Percentiles rank a stretch among this genome's conserved stretches.
These are phyloP conservation scores for Melipona bicolor DNA, from an alignment of 2,888 invertebrate species.

Conservation along the genomic window DNA sequence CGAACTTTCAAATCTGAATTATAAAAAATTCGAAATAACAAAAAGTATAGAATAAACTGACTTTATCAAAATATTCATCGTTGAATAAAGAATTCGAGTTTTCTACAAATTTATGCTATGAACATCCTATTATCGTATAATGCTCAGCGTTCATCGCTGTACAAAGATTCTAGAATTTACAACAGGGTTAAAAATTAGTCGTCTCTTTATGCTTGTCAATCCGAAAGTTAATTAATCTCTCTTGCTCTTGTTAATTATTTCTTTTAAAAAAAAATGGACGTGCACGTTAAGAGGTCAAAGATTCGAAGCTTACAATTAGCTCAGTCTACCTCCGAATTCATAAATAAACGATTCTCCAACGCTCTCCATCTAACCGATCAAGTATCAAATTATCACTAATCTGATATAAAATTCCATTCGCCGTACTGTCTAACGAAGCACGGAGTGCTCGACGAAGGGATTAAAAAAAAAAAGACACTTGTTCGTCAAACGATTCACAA, in stretches of 20 bases:
- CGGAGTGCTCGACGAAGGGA: background rate
- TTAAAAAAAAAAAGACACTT: background rate
- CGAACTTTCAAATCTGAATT: no score
- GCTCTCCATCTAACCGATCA: constrained; percentile 2
- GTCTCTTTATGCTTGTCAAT: background rate
- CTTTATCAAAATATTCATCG: no score
- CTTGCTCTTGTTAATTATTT: background rate
- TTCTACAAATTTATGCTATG: no score
- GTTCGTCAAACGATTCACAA: constrained; percentile 6
- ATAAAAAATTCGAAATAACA: no score
- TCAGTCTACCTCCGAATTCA: background rate
- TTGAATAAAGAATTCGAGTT: no score
- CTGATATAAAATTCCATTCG: constrained; percentile 4
- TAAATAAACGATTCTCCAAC: constrained; percentile 13
- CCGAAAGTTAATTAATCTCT: background rate
- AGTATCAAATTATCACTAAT: constrained; percentile 17
- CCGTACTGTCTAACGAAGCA: background rate
- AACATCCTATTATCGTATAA: no score
- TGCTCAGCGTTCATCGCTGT: background rate
- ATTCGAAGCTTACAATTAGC: background rate
- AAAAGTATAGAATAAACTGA: no score
- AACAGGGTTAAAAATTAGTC: background rate
- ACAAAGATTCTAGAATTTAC: background rate
- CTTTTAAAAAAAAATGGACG: background rate
- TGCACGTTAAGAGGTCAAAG: constrained; percentile 1